Conservation (phyloP, 35 echinoderm and acorn worm genomes). For the Lytechinus pictus region DNA sequence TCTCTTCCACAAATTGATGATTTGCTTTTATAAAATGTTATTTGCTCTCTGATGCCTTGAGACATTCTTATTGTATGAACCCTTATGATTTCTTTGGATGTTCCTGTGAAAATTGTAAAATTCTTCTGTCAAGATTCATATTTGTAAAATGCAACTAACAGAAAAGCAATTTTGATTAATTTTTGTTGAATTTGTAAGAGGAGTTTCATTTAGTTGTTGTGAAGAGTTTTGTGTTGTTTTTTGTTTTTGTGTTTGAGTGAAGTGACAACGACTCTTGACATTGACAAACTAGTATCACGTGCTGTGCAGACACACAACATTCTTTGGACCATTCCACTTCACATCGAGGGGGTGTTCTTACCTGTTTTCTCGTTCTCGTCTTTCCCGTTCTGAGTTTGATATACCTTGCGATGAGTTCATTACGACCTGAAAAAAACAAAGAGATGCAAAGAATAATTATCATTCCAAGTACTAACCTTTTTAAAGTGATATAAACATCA, state of each 20-base stretch:
- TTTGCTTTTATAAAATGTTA: background rate
- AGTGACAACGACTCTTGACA: background rate
- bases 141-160: background rate
- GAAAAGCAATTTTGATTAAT: background rate
- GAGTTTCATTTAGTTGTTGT: background rate
- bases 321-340: background rate
- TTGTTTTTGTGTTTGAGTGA: background rate
- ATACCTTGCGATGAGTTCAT: slow-evolving; percentile 99
- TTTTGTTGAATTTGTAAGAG: background rate
- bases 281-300: background rate
- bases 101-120: background rate
- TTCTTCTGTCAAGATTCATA: background rate
- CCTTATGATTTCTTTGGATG: background rate
- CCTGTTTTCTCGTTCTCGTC: slow-evolving; percentile 99
- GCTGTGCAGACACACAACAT: background rate
- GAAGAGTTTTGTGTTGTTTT: background rate
- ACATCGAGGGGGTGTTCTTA: slow-evolving; percentile 32
- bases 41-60: background rate
- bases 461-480: background rate
- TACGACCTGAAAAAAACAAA: slow-evolving; percentile 67
- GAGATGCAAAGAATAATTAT: background rate
- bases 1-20: background rate
- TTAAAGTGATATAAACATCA: too few species aligned
- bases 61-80: background rate
- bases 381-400: slow-evolving; percentile 98